Evolutionary conservation across 1,140 invertebrate genomes (phyloP).

Genomic region (Heliconius eleuchia): DNA sequence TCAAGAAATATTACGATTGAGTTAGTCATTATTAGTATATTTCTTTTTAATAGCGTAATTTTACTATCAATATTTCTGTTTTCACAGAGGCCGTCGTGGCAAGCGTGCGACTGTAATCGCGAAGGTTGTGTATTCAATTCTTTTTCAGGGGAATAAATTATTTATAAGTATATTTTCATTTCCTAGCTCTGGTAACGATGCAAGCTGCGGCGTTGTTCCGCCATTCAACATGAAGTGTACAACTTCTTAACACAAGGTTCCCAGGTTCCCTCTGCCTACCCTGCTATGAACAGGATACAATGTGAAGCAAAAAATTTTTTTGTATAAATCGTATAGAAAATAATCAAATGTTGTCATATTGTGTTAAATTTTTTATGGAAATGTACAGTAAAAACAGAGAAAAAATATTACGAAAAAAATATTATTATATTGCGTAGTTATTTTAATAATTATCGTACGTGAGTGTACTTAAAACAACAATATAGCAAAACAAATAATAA

Average conservation of each 20-base stretch:
- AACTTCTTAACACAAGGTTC: not conserved
- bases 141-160: not conserved
- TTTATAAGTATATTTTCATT: not conserved
- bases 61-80: not conserved
- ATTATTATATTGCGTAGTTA: too few relatives aligned
- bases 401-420: too few relatives aligned
- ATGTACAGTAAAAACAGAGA: too few relatives aligned
- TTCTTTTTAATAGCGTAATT: not conserved
- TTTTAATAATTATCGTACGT: too few relatives aligned
- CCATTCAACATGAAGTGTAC: not conserved
- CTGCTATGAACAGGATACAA: not conserved
- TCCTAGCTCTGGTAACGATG: not conserved
- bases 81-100: not conserved
- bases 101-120: not conserved
- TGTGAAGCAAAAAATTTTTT: not conserved
- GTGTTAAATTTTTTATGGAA: too few relatives aligned
- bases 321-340: too few relatives aligned
- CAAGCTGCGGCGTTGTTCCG: too few relatives aligned
- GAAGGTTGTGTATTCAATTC: not conserved
- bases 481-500: too few relatives aligned
- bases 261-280: not conserved
- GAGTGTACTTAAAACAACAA: too few relatives aligned
- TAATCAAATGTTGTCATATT: too few relatives aligned
- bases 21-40: not conserved
- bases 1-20: slow-evolving; percentile 3